Evolutionary conservation across 2,113 vertebrate genomes (phyloP), one percentile per base, ranked within the genome.

Genomic region (Ctenodactylus gundi): DNA sequence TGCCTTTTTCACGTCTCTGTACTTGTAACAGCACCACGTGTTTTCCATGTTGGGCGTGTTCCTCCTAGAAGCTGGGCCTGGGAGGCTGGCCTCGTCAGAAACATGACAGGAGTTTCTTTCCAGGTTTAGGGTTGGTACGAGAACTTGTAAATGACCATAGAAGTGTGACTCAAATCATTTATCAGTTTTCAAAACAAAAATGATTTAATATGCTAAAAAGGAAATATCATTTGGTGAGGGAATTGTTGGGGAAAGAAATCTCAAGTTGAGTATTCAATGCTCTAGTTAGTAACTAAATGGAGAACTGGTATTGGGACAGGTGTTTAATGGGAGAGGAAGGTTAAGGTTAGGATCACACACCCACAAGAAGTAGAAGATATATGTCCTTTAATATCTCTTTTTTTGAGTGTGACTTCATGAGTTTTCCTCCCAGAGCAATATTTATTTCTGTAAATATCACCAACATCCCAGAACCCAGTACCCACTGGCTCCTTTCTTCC

Each of bases 181-280:
- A 87, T 23, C 17, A 72, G 60, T 85, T 86, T 86, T 82, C 25
- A 25, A 77, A 90, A 44, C 17, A 85, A 72, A 87, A 73, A 15
- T 34, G 6, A 70, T 25, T 83, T 83, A 68, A 25, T 41, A 68
- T 15, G 14, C 81, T n/a, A 93, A 82, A n/a, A 68, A 68, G n/a
- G 46, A 83, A 83, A 75, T 80, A 23, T 0, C 2, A 44, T 60
- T 70, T 95, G 46, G n/a, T 53, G 60, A 31, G 64, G 34, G 39
- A 58, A 70, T n/a, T 81, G 4, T 25, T 58, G 34, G 36, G 15
- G 25, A 83, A 67, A 53, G 18, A 81, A 18, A 58, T 72, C 3
- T 39, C 21, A 17, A 75, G 44, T 17, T 57, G 27, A 82, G 29
- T 31, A 80, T 3, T 7, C 21, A 60, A 10, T 1, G 25, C 44